Percentiles rank a stretch among this genome's conserved stretches.
Evolutionary conservation across 2,113 vertebrate genomes (phyloP).

Genomic region (Mastomys coucha): DNA sequence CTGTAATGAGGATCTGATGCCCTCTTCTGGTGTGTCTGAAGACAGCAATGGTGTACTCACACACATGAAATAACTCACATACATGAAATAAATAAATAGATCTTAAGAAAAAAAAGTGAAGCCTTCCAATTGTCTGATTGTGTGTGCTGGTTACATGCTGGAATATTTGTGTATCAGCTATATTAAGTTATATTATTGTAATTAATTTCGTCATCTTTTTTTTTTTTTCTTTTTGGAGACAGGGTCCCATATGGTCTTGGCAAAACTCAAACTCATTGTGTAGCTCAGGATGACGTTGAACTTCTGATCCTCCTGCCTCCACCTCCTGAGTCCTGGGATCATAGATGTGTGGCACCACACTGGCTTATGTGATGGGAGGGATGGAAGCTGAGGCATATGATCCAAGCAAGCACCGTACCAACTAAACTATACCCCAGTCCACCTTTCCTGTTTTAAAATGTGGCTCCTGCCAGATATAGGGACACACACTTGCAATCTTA

Average conservation of each 20-base stretch:
- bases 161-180: not conserved
- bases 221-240: not conserved
- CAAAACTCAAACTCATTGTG: not conserved
- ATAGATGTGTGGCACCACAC: not conserved
- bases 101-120: not conserved
- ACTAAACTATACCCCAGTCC: too few relatives aligned
- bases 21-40: too few relatives aligned
- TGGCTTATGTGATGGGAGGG: not conserved
- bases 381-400: not conserved
- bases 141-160: not conserved
- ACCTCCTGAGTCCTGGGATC: not conserved
- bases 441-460: not conserved
- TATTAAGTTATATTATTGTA: not conserved
- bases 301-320: not conserved
- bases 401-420: not conserved
- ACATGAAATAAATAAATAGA: too few relatives aligned
- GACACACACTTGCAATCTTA: not conserved
- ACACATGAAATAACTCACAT: too few relatives aligned
- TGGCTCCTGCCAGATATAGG: not conserved
- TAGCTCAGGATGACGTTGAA: not conserved
- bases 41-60: too few relatives aligned
- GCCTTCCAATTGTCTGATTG: not conserved
- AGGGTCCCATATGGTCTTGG: not conserved
- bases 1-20: too few relatives aligned
- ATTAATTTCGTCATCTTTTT: constrained; percentile 18